Evolutionary conservation across 2,797 vertebrate species (phyloP).

Genomic region (Thamnophis elegans): DNA sequence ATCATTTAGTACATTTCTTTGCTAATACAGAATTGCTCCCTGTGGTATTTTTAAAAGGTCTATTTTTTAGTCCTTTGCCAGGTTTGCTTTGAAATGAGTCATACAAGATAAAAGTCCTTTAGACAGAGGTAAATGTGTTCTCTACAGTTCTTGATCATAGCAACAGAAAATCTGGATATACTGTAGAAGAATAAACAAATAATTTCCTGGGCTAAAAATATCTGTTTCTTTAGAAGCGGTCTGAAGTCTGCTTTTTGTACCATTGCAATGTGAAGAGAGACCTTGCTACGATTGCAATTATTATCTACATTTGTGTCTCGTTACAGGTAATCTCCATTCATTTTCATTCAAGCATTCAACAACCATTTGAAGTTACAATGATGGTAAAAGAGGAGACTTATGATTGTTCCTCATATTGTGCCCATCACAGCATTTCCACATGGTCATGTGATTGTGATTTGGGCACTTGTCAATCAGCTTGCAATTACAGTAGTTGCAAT

Average conservation of each 20-base stretch:
- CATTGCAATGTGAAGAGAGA: not conserved
- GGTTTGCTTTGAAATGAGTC: constrained; percentile 60
- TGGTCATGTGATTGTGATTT: not conserved
- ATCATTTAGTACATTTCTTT: constrained; percentile 52
- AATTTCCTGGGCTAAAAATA: not conserved
- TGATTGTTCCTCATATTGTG: not conserved
- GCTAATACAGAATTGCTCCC: constrained; percentile 55
- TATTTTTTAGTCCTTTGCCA: constrained; percentile 52
- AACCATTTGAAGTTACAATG: not conserved
- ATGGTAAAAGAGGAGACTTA: not conserved
- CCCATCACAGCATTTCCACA: not conserved
- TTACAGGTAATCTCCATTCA: not conserved
- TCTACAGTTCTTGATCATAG: constrained; percentile 1
- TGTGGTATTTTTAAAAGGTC: constrained; percentile 39
- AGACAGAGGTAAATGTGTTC: constrained; percentile 2
- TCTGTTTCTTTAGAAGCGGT: not conserved
- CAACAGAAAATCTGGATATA: not conserved
- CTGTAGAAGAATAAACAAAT: not conserved
- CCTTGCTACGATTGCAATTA: not conserved
- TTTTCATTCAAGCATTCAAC: not conserved
- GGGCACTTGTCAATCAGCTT: not conserved
- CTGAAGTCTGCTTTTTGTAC: not conserved
- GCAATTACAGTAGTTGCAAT: not conserved
- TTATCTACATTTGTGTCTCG: not conserved
- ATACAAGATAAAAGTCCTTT: constrained; percentile 51